Conservation (phyloP, 2,113 vertebrate genomes). For the Corvus hawaiiensis region DNA sequence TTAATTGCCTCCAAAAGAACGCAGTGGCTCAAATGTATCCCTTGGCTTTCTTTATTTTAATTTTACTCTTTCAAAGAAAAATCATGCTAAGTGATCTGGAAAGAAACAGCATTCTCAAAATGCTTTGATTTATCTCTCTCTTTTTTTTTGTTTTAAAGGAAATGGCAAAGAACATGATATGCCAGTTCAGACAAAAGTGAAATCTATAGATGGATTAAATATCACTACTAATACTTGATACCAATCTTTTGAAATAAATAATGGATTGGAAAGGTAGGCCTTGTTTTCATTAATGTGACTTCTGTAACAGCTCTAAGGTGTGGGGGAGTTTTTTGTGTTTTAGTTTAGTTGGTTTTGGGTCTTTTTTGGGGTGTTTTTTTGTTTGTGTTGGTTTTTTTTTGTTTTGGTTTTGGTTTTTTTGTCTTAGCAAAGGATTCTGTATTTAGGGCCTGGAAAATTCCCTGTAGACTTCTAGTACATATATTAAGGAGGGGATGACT, state of each 20-base stretch:
- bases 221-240: neutral
- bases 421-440: neutral
- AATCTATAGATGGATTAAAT: neutral
- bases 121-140: neutral
- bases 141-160: neutral
- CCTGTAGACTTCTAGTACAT: neutral
- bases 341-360: neutral
- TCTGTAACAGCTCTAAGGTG: neutral
- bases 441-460: neutral
- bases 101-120: neutral
- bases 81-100: neutral
- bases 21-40: neutral
- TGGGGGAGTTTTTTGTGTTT: neutral
- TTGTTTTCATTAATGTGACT: neutral
- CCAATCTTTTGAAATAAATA: neutral
- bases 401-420: neutral
- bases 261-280: neutral
- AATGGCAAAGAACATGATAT: neutral
- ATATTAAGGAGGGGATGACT: neutral
- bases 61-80: neutral
- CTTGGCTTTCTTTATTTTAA: neutral
- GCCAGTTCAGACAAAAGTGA: neutral
- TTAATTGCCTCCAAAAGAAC: neutral
- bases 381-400: neutral
- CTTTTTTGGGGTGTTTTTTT: neutral